Percentiles rank a stretch among this genome's conserved stretches.
phyloP scores from a whole-genome alignment of 2,113 vertebrate genomes.

The Oreochromis tanganicae region DNA sequence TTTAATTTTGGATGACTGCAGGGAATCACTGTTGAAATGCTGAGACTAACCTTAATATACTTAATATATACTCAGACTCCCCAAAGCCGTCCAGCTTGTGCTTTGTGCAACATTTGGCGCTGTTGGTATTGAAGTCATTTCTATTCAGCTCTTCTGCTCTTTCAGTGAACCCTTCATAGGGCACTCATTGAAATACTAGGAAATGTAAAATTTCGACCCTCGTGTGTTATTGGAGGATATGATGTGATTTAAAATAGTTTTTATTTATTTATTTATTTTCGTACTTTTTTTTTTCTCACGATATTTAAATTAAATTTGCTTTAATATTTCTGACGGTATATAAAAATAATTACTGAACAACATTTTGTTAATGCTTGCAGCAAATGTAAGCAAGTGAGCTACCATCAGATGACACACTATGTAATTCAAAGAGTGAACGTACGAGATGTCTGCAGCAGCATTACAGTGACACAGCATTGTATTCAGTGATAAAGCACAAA shows the following conservation, averaged over 20 bases:
- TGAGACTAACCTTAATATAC: background rate
- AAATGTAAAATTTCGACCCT: background rate
- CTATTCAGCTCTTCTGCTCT: background rate
- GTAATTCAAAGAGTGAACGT: background rate
- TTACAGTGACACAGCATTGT: background rate
- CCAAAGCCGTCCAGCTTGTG: background rate
- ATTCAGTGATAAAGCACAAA: background rate
- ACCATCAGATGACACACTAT: background rate
- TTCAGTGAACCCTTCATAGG: background rate
- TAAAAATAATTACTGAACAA: background rate
- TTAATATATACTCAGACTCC: slow-evolving; percentile 2
- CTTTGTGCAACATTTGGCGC: background rate
- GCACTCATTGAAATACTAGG: background rate
- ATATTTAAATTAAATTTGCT: background rate
- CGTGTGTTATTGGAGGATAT: background rate
- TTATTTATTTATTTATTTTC: background rate
- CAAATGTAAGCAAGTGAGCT: background rate
- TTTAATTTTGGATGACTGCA: background rate
- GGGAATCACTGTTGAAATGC: background rate
- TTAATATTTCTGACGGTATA: background rate
- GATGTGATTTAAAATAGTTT: background rate
- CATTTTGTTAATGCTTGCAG: background rate
- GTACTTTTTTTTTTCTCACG: background rate
- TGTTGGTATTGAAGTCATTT: background rate
- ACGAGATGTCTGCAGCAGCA: background rate